These are phyloP conservation scores for Oreochromis niloticus DNA, from an alignment of 2,113 vertebrate species.

Conservation along the genomic window DNA sequence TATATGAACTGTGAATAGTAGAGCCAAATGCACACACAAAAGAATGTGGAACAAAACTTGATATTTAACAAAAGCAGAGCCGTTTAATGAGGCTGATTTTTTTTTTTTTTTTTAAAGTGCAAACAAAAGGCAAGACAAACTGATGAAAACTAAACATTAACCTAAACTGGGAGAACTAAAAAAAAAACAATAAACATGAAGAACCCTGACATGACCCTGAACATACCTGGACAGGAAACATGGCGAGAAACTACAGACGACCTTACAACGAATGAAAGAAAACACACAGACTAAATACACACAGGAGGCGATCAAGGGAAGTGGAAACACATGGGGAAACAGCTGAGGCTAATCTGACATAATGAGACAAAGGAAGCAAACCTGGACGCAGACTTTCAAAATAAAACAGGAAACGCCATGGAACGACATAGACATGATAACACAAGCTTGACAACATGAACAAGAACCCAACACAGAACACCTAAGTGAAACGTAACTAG, in stretches of 20 bases:
- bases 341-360: not conserved
- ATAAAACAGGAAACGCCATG: not conserved
- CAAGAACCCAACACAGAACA: not conserved
- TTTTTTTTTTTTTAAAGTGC: not conserved
- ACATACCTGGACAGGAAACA: not conserved
- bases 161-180: not conserved
- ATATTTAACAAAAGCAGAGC: not conserved
- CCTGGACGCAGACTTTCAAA: not conserved
- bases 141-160: not conserved
- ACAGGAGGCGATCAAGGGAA: not conserved
- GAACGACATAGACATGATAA: not conserved
- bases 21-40: not conserved
- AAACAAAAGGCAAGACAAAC: not conserved
- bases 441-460: not conserved
- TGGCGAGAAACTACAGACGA: not conserved
- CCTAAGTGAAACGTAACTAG: not conserved
- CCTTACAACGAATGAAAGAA: not conserved
- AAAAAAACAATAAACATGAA: not conserved
- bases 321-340: not conserved
- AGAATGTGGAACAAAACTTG: not conserved
- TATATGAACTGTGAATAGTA: not conserved
- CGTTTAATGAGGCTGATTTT: not conserved
- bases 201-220: not conserved
- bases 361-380: not conserved
- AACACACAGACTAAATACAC: not conserved